These are phyloP conservation scores for Macrochelys suwanniensis DNA, from an alignment of 2,797 vertebrate genomes.

Conservation along the genomic window DNA sequence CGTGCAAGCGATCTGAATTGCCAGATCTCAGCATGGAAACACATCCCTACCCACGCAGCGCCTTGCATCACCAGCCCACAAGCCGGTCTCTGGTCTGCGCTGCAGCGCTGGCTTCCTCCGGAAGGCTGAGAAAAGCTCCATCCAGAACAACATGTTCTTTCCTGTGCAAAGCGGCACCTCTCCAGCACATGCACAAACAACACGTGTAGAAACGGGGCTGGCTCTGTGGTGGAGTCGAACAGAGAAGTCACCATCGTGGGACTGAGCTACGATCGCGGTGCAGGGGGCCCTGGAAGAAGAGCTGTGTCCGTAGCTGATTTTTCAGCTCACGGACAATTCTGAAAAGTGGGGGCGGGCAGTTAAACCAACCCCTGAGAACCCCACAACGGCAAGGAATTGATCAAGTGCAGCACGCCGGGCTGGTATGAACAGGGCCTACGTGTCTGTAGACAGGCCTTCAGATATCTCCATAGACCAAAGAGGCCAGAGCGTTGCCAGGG, in stretches of 20 bases:
- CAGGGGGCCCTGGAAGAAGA: neutral
- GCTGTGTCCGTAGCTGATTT: neutral
- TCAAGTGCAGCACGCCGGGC: neutral
- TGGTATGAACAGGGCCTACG: neutral
- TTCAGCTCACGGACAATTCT: neutral
- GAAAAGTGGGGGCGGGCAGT: neutral
- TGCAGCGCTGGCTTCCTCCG: neutral
- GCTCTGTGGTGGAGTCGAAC: neutral
- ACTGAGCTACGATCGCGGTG: neutral
- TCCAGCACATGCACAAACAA: neutral
- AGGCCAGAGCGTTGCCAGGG: no score
- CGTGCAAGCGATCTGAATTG: neutral
- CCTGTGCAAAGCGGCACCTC: neutral
- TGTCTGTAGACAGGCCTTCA: no score
- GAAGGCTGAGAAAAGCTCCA: neutral
- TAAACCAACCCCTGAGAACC: no score
- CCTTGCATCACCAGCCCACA: neutral
- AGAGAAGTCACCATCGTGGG: neutral
- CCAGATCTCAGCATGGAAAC: neutral
- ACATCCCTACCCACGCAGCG: neutral
- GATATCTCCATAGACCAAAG: no score
- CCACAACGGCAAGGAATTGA: neutral
- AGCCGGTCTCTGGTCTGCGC: neutral
- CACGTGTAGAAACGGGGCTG: neutral
- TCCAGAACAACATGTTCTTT: neutral